A percentile compares a stretch with the other conserved stretches of the same genome.
Evolutionary conservation across 2,888 invertebrate genomes (phyloP).

Genomic region (Yponomeuta cagnagella): DNA sequence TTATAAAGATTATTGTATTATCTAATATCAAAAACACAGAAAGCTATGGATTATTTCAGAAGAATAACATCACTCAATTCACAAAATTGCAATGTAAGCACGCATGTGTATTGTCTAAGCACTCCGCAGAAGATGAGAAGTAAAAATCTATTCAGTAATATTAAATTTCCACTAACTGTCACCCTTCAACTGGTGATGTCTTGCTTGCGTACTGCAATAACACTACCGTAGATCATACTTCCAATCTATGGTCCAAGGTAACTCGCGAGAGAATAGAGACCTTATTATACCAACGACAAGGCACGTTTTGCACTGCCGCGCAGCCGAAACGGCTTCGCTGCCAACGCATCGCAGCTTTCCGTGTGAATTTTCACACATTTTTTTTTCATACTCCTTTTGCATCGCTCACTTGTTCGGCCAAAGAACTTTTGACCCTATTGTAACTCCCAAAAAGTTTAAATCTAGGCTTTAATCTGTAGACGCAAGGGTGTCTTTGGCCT

Average conservation of each 20-base stretch:
- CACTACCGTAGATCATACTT: slow-evolving; percentile 25
- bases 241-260: not conserved
- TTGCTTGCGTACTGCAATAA: slow-evolving; percentile 60
- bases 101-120: slow-evolving; percentile 68
- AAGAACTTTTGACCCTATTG: slow-evolving; percentile 30
- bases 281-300: slow-evolving; percentile 16
- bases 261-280: not conserved
- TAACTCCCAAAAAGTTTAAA: slow-evolving; percentile 9
- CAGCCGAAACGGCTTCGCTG: slow-evolving; percentile 48
- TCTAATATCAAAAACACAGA: slow-evolving; percentile 46
- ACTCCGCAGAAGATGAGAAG: slow-evolving; percentile 35
- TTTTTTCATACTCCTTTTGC: slow-evolving; percentile 28
- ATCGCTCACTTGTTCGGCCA: slow-evolving; percentile 50
- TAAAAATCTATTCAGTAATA: slow-evolving; percentile 8
- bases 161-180: slow-evolving; percentile 53
- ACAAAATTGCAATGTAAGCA: slow-evolving; percentile 65
- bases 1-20: not conserved
- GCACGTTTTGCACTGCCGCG: slow-evolving; percentile 62
- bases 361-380: slow-evolving; percentile 44
- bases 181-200: slow-evolving; percentile 57
- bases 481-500: slow-evolving; percentile 30
- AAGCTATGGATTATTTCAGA: slow-evolving; percentile 30
- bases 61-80: slow-evolving; percentile 56
- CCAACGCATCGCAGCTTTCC: slow-evolving; percentile 69
- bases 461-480: too few species aligned